Evolutionary conservation across 2,113 vertebrate genomes (phyloP).

Genomic region (Protomyctophum bolini): DNA sequence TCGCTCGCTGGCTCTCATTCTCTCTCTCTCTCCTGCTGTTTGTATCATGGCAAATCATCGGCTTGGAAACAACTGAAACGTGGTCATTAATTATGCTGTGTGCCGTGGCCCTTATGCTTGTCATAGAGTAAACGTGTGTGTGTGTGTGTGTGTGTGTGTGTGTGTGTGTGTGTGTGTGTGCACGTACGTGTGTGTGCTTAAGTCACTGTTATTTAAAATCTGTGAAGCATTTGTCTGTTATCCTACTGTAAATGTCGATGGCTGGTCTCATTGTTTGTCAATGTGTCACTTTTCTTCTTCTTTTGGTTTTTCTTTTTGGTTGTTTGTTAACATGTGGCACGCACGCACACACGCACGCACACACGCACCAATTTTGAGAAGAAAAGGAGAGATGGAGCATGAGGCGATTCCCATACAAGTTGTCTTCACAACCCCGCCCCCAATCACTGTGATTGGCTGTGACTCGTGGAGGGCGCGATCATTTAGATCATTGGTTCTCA

Average conservation of each 20-base stretch:
- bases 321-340: too few species aligned
- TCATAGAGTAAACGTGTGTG: background rate
- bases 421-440: too few species aligned
- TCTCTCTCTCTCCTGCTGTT: conserved; percentile 11
- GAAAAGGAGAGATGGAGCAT: background rate
- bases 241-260: too few species aligned
- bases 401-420: background rate
- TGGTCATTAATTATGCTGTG: conserved; percentile 55
- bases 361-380: background rate
- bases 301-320: too few species aligned
- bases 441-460: too few species aligned
- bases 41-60: conserved; percentile 26
- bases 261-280: too few species aligned
- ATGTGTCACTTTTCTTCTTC: too few species aligned
- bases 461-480: too few species aligned
- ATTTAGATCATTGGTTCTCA: too few species aligned
- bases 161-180: conserved; percentile 8
- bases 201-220: too few species aligned
- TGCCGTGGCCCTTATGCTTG: conserved; percentile 12
- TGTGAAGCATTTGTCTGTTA: too few species aligned
- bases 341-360: background rate
- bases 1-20: background rate
- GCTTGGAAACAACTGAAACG: conserved; percentile 31
- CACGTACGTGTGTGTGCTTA: background rate
- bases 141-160: background rate